phyloP scores from a whole-genome alignment of 2,888 invertebrate species.

The Rhyacophila evoluta region DNA sequence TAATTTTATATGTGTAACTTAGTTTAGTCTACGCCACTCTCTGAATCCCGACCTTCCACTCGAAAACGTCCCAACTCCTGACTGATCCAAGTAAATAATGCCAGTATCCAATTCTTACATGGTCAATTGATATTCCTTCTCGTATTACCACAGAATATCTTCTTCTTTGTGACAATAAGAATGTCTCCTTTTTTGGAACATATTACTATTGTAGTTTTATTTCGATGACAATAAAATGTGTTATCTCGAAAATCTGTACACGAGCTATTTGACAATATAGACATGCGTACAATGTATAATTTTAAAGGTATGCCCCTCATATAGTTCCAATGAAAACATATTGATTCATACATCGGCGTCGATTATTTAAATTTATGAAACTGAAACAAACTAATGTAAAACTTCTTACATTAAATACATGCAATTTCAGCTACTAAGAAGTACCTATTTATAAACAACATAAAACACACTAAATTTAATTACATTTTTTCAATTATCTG shows the following conservation, averaged over 20 bases:
- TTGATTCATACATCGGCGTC: no score
- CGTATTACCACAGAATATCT: slow-evolving; percentile 45
- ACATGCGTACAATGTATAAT: background rate
- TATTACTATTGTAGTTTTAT: background rate
- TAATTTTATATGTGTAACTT: no score
- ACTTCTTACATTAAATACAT: no score
- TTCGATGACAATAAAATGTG: background rate
- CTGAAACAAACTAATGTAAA: no score
- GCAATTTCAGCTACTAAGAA: no score
- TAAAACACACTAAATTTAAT: no score
- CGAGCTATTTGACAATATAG: background rate
- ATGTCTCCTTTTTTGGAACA: background rate
- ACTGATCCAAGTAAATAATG: slow-evolving; percentile 44
- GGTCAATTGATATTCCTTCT: slow-evolving; percentile 54
- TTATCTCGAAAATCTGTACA: background rate
- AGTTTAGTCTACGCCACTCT: slow-evolving; percentile 1
- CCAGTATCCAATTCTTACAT: slow-evolving; percentile 47
- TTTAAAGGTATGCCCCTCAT: background rate
- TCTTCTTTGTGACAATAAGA: slow-evolving; percentile 12
- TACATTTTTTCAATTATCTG: no score
- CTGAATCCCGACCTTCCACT: background rate
- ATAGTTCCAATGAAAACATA: background rate
- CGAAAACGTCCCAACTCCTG: slow-evolving; percentile 29
- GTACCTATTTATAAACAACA: no score
- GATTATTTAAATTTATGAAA: no score